Evolutionary conservation across 2,888 invertebrate genomes (phyloP).

Genomic region (Seladonia tumulorum): DNA sequence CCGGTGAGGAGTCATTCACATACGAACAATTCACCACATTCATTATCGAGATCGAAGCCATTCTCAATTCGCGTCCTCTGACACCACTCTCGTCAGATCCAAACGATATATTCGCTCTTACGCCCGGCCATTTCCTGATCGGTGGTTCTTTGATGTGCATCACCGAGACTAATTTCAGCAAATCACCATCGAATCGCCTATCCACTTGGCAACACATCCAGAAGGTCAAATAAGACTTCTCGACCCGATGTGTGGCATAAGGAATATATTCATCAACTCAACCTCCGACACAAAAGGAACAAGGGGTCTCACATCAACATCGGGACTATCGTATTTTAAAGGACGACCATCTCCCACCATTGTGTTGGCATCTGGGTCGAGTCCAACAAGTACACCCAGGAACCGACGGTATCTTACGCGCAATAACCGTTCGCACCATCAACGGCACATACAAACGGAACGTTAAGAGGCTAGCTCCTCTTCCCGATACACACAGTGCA

Average conservation of each 20-base stretch:
- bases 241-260: too few species aligned
- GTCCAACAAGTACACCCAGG: not conserved
- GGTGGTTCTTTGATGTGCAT: not conserved
- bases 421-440: not conserved
- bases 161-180: not conserved
- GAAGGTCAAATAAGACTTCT: too few species aligned
- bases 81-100: slow-evolving; percentile 9
- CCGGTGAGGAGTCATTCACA: not conserved
- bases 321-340: not conserved
- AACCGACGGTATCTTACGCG: too few species aligned
- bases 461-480: not conserved
- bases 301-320: not conserved
- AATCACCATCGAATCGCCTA: too few species aligned
- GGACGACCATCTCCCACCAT: not conserved
- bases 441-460: not conserved
- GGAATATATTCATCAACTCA: too few species aligned
- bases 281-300: too few species aligned
- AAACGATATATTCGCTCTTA: not conserved
- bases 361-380: not conserved
- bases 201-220: too few species aligned
- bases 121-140: slow-evolving; percentile 9
- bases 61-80: not conserved
- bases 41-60: not conserved
- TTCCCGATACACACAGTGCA: not conserved
- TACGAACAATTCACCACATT: not conserved